A percentile compares a stretch with the other conserved stretches of the same genome.
These are phyloP conservation scores for Epicauta chinensis DNA, from an alignment of 1,140 invertebrate genomes.

Conservation along the genomic window DNA sequence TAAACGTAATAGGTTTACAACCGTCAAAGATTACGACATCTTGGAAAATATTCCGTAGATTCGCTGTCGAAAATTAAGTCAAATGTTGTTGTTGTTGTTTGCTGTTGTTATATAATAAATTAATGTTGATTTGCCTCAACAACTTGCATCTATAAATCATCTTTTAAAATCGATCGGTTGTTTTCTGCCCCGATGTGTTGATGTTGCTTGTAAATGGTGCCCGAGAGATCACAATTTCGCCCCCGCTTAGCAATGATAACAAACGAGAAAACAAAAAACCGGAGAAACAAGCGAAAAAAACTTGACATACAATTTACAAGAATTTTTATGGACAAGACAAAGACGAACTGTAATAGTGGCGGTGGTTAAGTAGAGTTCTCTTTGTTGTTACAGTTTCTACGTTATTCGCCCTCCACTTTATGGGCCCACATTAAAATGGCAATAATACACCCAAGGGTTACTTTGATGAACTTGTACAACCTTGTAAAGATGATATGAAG, in stretches of 20 bases:
- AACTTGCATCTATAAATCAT: slow-evolving; percentile 6
- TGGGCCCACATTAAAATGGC: slow-evolving; percentile 14
- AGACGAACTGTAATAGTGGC: too few species aligned
- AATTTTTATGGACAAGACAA: slow-evolving; percentile 11
- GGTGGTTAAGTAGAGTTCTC: slow-evolving; percentile 1
- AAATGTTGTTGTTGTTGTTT: too few species aligned
- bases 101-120: too few species aligned
- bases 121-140: too few species aligned
- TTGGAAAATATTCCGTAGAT: too few species aligned
- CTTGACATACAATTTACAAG: slow-evolving; percentile 17
- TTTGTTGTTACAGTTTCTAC: too few species aligned
- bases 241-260: neutral
- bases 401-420: slow-evolving; percentile 1
- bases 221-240: slow-evolving; percentile 10
- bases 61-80: too few species aligned
- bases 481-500: slow-evolving; percentile 3
- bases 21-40: too few species aligned
- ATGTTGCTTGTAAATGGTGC: slow-evolving; percentile 5
- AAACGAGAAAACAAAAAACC: slow-evolving; percentile 6
- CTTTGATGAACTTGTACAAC: slow-evolving; percentile 16
- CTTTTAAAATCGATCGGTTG: slow-evolving; percentile 5
- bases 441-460: slow-evolving; percentile 12
- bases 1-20: too few species aligned
- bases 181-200: neutral
- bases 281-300: slow-evolving; percentile 4